These are phyloP conservation scores for Albula glossodonta DNA, from an alignment of 2,113 vertebrate genomes.

Conservation along the genomic window DNA sequence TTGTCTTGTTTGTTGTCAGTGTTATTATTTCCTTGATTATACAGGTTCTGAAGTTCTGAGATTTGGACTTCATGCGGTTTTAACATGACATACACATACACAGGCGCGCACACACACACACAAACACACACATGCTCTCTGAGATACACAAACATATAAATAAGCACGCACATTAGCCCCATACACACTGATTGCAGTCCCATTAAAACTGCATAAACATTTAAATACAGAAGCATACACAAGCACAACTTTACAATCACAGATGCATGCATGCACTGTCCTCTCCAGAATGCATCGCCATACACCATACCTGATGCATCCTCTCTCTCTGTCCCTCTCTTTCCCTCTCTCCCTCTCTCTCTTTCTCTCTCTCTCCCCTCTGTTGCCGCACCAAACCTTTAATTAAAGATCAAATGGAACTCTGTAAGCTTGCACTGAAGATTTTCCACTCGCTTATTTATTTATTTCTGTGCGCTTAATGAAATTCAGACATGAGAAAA, in stretches of 20 bases:
- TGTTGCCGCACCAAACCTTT: neutral
- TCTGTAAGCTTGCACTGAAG: conserved; percentile 1
- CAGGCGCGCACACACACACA: neutral
- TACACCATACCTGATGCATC: neutral
- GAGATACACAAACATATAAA: neutral
- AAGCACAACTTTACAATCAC: neutral
- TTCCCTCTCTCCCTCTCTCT: neutral
- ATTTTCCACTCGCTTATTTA: neutral
- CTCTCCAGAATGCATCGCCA: neutral
- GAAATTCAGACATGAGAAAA: neutral
- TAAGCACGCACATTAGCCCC: neutral
- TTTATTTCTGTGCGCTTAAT: conserved; percentile 15
- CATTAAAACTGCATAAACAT: neutral
- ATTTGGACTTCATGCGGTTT: too few species aligned
- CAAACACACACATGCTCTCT: neutral
- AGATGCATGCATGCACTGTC: neutral
- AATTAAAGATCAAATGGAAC: conserved; percentile 23
- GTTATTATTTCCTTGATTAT: too few species aligned
- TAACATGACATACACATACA: neutral
- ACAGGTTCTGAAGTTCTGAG: too few species aligned
- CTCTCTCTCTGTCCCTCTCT: conserved; percentile 11
- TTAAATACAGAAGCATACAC: neutral
- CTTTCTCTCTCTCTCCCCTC: neutral
- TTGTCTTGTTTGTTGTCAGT: too few species aligned
- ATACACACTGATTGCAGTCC: too few species aligned